Evolutionary conservation across 2,888 invertebrate genomes (phyloP), one percentile per base, ranked within the genome.

Genomic region (Caenorhabditis sp.): DNA sequence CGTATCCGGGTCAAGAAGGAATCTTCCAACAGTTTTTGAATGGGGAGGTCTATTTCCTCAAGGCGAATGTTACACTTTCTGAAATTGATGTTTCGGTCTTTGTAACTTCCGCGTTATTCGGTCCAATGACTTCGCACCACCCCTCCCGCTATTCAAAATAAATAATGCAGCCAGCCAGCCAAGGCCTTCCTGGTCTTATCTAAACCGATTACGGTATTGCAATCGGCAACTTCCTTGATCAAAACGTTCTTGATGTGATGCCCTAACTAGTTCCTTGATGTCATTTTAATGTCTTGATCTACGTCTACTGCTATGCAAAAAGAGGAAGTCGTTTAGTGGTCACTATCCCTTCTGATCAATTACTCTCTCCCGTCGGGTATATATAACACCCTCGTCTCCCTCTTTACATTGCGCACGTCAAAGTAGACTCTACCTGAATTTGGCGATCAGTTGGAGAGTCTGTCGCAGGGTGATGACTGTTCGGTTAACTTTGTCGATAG

Each of bases 381-480:
- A 47, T 47, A 47, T 47, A 47, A 18, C n/a, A 18, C 47, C 47
- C 3, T 18, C 18, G 5, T 5, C 18, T 32, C 32, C 32, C 32
- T 4, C 32, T 6, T 9, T 9, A 4, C 32, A 32, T 6, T 32
- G 32, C 4, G 32, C 4, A 9, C 4, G 9, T 6, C 5, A 32
- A 9, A 47, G 18, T 47, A 47, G 47, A 47, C 47, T 53, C 40
- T 65, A 71, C 79, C 79, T 70, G 65, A 79, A 79, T 60, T 60
- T 60, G 20, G 26, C 60, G 67, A 79, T 79, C 20, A 79, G 60
- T 35, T 62, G 70, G 2, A 71, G 53, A 1, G 71, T 28, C 65
- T 79, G 79, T n/a, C 79, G 71, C 28, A 79, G 67, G 60, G 40
- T 53, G 24, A 65, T 40, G 20, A 70, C 79, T 13, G 71, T 79